These are phyloP conservation scores for Oxyruncus cristatus DNA, from an alignment of 2,113 vertebrate genomes.

Conservation along the genomic window DNA sequence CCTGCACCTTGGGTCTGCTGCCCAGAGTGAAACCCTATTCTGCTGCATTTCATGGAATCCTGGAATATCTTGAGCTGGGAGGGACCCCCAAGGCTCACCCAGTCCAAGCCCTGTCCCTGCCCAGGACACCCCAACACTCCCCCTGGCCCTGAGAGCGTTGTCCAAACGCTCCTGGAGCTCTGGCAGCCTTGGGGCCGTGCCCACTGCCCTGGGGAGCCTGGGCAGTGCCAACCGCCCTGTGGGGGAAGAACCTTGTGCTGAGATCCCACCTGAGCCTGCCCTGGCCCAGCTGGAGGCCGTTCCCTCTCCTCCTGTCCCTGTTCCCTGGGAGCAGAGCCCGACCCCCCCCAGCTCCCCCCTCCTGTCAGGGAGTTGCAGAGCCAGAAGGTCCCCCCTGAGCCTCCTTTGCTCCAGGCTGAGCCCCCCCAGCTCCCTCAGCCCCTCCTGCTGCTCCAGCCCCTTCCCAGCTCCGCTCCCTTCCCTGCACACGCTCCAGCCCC, in stretches of 20 bases:
- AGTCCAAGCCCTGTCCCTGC: rapidly evolving
- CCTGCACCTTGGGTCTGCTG: not conserved
- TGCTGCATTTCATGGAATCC: not conserved
- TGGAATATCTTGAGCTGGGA: not conserved
- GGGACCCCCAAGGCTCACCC: rapidly evolving
- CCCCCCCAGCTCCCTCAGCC: not conserved
- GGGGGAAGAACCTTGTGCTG: not conserved
- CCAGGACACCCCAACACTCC: not conserved
- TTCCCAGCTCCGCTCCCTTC: not conserved
- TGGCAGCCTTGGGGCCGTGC: not conserved
- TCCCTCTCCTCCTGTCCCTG: not conserved
- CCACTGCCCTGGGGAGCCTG: not conserved
- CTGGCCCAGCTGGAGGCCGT: not conserved
- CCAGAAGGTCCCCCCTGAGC: not conserved
- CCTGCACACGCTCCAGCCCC: not conserved
- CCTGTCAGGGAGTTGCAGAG: not conserved
- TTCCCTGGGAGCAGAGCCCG: not conserved
- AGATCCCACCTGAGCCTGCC: not conserved
- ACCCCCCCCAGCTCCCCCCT: not conserved
- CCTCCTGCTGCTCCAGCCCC: not conserved
- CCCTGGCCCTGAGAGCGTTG: not conserved
- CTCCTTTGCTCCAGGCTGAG: not conserved
- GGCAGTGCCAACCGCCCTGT: not conserved
- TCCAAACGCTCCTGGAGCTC: not conserved
- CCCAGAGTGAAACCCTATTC: not conserved